These are phyloP conservation scores for Telmatochromis sp. DNA, from an alignment of 2,113 vertebrate species.

Conservation along the genomic window DNA sequence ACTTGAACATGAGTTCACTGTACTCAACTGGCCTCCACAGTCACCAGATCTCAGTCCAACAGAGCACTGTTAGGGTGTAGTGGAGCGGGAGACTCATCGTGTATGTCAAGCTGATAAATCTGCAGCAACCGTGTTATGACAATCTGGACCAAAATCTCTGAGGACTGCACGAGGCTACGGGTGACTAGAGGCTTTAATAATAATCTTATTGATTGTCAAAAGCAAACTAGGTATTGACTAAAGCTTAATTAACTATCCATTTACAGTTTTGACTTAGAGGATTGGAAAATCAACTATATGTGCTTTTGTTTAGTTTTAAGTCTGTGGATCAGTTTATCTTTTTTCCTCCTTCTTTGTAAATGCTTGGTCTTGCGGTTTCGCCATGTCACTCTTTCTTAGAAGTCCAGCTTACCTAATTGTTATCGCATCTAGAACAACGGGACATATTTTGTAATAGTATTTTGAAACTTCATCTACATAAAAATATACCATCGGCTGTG, in stretches of 20 bases:
- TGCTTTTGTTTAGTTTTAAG: not conserved
- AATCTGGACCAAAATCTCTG: not conserved
- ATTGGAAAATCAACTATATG: not conserved
- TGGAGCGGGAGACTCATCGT: not conserved
- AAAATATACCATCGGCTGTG: not conserved
- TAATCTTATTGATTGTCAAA: not conserved
- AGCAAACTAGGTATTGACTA: not conserved
- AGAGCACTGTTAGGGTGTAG: not conserved
- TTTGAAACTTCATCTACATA: not conserved
- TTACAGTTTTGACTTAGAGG: not conserved
- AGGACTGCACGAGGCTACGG: not conserved
- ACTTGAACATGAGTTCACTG: not conserved
- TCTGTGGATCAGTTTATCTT: not conserved
- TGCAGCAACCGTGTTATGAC: not conserved
- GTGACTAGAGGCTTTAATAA: not conserved
- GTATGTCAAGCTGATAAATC: not conserved
- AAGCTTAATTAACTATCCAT: not conserved
- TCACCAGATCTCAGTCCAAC: not conserved
- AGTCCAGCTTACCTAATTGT: not conserved
- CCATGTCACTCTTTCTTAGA: not conserved
- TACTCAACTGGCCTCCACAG: not conserved
- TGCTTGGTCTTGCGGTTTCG: not conserved
- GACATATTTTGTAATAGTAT: not conserved
- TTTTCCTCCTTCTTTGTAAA: not conserved
- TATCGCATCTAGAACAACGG: not conserved